phyloP scores from a whole-genome alignment of 2,113 vertebrate genomes.

The Vidua macroura region DNA sequence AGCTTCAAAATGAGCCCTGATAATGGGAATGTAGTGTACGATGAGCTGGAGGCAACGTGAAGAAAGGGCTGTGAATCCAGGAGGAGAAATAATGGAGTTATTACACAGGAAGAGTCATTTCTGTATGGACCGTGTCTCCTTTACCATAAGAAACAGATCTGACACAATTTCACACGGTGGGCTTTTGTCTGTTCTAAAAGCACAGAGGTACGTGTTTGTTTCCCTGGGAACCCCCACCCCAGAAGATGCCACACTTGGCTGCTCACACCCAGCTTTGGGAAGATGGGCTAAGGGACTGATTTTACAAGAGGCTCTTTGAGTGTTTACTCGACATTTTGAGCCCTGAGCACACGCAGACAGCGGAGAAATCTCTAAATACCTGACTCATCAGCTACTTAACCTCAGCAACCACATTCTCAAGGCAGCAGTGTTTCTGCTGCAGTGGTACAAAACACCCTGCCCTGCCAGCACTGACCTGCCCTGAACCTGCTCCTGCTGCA shows the following conservation, averaged over 20 bases:
- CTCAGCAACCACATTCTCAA: neutral
- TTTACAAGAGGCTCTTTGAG: neutral
- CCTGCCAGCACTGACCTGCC: neutral
- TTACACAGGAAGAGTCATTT: neutral
- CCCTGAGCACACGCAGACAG: neutral
- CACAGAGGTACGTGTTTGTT: neutral
- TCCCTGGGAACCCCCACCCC: neutral
- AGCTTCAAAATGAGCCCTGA: conserved; percentile 92
- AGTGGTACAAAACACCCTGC: neutral
- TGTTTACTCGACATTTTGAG: neutral
- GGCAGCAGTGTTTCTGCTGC: neutral
- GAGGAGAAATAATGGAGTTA: neutral
- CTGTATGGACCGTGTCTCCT: neutral
- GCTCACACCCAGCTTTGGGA: neutral
- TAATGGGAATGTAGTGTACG: conserved; percentile 94
- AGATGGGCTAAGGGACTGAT: neutral
- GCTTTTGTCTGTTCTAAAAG: neutral
- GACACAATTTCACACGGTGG: neutral
- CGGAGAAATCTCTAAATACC: neutral
- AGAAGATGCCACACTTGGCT: neutral
- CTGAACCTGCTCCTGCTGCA: neutral
- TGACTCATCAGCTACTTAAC: neutral
- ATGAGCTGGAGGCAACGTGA: conserved; percentile 97
- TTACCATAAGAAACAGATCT: neutral
- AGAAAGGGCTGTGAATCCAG: conserved; percentile 81